Base-by-base conservation (phyloP, 2,888 invertebrate species). In the Unio delphinus region DNA sequence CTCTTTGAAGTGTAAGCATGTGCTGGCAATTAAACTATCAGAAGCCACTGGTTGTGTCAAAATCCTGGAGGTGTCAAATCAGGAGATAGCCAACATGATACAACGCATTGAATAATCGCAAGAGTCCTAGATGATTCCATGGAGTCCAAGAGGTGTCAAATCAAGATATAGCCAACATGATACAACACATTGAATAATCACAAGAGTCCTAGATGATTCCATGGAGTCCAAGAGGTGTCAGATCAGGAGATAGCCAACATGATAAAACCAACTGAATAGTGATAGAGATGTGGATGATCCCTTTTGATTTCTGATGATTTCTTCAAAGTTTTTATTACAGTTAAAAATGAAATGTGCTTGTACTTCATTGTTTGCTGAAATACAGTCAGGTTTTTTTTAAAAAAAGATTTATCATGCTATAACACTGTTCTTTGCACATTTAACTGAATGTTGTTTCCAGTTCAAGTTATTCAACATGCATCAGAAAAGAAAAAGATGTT, bases 1-100 rank as follows among this genome's bases (percentile, higher is more conserved):
- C 57, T 65, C 65, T 61, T 74, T 74, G 34, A 79, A 88, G 88
- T 88, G 88, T 73, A 87, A 87, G 69, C 88, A 88, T 74, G 71
- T 85, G 4, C 67, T 88, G 54, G 87, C 88, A 3, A 77, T 85
- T 11, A 80, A 78, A 61, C 65, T 88, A 34, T 78, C 81, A 34
- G 75, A 80, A 45, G 83, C 86, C 11, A 82, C 85, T 79, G 81
- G 72, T 18, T 59, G 72, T 18, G 69, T 69, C 23, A 80, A 79
- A 60, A 64, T 58, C 20, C 64, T 72, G n/a, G 72, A 80, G 23
- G 78, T 85, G 20, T 72, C 80, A 17, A 80, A 85, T 62, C 67
- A 80, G 57, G 83, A 84, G 68, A 61, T 86, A 67, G 66, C 76
- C 8, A 65, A 75, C 54, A 76, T 82, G 56, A 72, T 85, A 26